Base-by-base conservation (phyloP, 2,113 vertebrate genomes). In the Petroica traversi region DNA sequence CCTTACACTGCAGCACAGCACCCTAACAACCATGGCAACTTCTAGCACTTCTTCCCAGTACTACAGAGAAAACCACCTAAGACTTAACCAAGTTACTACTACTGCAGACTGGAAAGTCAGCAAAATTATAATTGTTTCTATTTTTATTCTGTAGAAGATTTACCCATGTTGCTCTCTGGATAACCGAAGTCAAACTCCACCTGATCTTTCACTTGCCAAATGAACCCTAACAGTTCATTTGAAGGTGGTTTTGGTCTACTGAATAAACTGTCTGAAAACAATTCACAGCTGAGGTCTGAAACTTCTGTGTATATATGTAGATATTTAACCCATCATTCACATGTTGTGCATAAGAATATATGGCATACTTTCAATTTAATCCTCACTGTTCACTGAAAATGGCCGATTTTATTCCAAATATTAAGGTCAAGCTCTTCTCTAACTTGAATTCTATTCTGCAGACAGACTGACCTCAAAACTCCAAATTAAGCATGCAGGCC, bases 101-200 rank as follows among this genome's bases (percentile, higher is more conserved):
- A 26, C 15, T 48, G 22, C n/a, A 72, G 22, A 67, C 14, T 38
- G 6, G 14, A 55, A 93, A 72, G 28, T 61, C 57, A 55, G 23
- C 10, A 79, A 93, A 76, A 85, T 43, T n/a, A 73, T 11, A 16
- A 40, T 9, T 16, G 22, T 33, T 67, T 74, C 34, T 76, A 5
- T 22, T 71, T 74, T 71, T 63, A 58, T 24, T 52, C 29, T 34
- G 12, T 18, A 38, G 31, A 68, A 73, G 24, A 52, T 61, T 26
- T 68, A 85, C 8, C 9, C 1, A 0, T 7, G 6, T 12, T 48
- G 20, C 16, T 40, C 62, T 79, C 54, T 3, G 1, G 33, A 64
- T 23, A 69, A 49, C 8, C 38, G 57, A 81, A 81, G 10, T 76
- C 69, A 43, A 64, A 77, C 5, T 83, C 29, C 51, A 73, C 8